These are phyloP conservation scores for Zosterops japonicus DNA, from an alignment of 2,113 vertebrate species.

Conservation along the genomic window DNA sequence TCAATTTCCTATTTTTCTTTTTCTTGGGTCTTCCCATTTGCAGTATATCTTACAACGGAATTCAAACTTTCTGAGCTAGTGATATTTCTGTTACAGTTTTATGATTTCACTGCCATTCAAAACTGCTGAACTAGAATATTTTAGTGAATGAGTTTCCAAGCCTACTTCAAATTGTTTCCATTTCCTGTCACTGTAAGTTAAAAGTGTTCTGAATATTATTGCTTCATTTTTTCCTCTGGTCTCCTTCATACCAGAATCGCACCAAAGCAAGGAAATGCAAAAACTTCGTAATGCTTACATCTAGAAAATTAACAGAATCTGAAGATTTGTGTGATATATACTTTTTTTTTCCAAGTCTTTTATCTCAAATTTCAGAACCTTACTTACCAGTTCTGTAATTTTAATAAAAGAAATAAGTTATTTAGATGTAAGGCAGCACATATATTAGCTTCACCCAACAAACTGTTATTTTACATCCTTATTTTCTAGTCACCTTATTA, in stretches of 20 bases:
- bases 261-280: neutral
- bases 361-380: neutral
- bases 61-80: neutral
- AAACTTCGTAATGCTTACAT: neutral
- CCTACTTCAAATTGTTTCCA: neutral
- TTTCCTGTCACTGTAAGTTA: neutral
- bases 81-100: slow-evolving; percentile 13
- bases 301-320: neutral
- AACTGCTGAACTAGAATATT: neutral
- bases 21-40: neutral
- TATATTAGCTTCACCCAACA: neutral
- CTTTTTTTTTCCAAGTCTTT: neutral
- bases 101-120: neutral
- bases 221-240: neutral
- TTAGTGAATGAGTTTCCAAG: neutral
- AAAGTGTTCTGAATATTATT: neutral
- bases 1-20: neutral
- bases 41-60: neutral
- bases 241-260: neutral
- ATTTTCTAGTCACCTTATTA: neutral
- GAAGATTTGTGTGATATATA: neutral
- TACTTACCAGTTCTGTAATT: neutral
- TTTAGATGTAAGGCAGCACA: neutral
- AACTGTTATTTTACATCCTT: neutral
- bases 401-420: neutral